These are phyloP conservation scores for Carcina quercana DNA, from an alignment of 2,888 invertebrate genomes.

Conservation along the genomic window DNA sequence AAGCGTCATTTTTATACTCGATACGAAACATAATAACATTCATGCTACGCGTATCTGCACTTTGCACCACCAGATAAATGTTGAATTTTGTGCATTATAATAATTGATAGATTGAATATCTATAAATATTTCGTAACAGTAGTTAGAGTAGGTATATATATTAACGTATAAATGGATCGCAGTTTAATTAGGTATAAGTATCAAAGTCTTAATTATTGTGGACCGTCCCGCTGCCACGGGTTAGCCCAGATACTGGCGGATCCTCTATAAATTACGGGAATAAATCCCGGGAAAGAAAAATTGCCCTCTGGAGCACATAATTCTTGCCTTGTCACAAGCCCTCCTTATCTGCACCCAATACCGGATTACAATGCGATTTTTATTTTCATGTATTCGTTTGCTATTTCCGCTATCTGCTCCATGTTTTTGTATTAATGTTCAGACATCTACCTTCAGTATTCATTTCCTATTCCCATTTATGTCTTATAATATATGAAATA, in stretches of 20 bases:
- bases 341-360: slow-evolving; percentile 74
- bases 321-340: slow-evolving; percentile 75
- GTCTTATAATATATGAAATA: too few species aligned
- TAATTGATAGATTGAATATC: too few species aligned
- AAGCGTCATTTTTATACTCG: too few species aligned
- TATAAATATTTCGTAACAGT: too few species aligned
- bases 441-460: too few species aligned
- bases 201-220: slow-evolving; percentile 58
- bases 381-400: slow-evolving; percentile 61
- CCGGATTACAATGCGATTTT: slow-evolving; percentile 75
- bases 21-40: too few species aligned
- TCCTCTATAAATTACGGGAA: slow-evolving; percentile 73
- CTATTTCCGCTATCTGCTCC: slow-evolving; percentile 33
- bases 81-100: too few species aligned
- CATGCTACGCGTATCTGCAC: too few species aligned
- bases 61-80: too few species aligned
- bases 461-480: too few species aligned
- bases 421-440: too few species aligned
- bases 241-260: slow-evolving; percentile 72
- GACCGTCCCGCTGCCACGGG: slow-evolving; percentile 47
- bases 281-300: slow-evolving; percentile 74
- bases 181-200: slow-evolving; percentile 23
- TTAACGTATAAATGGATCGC: background rate
- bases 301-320: slow-evolving; percentile 75
- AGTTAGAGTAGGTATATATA: slow-evolving; percentile 35